Conservation (phyloP, 2,797 vertebrate genomes). For the Lerista edwardsae region DNA sequence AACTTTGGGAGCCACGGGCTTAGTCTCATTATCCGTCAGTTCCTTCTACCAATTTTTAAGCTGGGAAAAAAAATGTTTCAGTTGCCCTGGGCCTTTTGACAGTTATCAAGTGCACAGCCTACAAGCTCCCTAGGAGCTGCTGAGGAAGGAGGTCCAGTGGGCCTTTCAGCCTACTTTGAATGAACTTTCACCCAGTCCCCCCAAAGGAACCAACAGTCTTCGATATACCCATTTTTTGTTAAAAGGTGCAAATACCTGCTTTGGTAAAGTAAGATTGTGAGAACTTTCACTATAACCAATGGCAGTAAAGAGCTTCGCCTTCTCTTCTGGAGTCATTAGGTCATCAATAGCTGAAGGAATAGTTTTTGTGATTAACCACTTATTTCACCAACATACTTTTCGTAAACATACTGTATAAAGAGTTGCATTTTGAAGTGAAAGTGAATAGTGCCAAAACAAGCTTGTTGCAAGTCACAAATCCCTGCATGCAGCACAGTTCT, state of each 20-base stretch:
- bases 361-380: background rate
- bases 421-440: background rate
- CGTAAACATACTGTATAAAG: background rate
- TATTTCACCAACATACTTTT: background rate
- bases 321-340: slow-evolving; percentile 91
- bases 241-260: slow-evolving; percentile 77
- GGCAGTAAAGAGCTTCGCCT: slow-evolving; percentile 92
- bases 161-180: background rate
- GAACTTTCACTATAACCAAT: slow-evolving; percentile 95
- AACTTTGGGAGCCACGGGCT: no score
- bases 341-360: slow-evolving; percentile 83
- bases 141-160: no score
- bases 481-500: background rate
- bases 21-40: no score
- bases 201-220: background rate
- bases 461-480: background rate
- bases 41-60: no score
- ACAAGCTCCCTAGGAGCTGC: background rate
- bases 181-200: background rate
- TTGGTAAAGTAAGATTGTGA: slow-evolving; percentile 86
- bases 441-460: background rate
- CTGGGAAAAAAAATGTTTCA: background rate
- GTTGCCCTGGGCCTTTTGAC: background rate
- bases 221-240: background rate
- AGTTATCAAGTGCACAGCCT: background rate